A percentile compares a stretch with the other conserved stretches of the same genome.
phyloP scores from a whole-genome alignment of 2,113 vertebrate species.

The Pseudopipra pipra region DNA sequence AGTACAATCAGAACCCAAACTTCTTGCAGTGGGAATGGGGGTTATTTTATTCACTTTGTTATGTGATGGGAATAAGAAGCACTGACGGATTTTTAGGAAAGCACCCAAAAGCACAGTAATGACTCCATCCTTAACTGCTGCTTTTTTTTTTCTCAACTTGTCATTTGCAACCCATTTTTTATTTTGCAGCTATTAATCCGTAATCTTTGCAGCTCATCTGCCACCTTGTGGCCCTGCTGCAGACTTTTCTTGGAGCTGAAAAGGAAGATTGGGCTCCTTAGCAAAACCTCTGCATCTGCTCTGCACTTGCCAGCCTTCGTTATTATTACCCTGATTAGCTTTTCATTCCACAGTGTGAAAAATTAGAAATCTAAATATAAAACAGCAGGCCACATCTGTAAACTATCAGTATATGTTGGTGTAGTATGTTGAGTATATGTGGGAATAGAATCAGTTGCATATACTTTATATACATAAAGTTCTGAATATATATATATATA shows the following conservation, averaged over 20 bases:
- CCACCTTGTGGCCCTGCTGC: slow-evolving; percentile 62
- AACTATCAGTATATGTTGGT: background rate
- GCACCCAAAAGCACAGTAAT: background rate
- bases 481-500: background rate
- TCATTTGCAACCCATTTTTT: background rate
- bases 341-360: background rate
- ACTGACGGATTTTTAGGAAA: background rate
- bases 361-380: background rate
- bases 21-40: background rate
- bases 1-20: background rate
- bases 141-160: background rate
- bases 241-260: background rate
- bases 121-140: background rate
- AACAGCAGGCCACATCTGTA: background rate
- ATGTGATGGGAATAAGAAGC: background rate
- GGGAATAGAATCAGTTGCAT: background rate
- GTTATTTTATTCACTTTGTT: background rate
- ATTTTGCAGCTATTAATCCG: background rate
- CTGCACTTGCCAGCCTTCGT: background rate
- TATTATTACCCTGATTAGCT: background rate
- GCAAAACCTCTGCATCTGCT: background rate
- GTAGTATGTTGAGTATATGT: background rate
- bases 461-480: background rate
- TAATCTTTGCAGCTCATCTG: slow-evolving; percentile 60
- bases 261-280: background rate